Evolutionary conservation across 2,113 vertebrate species (phyloP), one percentile per base, ranked within the genome.

Genomic region (Hemiprocne comata): DNA sequence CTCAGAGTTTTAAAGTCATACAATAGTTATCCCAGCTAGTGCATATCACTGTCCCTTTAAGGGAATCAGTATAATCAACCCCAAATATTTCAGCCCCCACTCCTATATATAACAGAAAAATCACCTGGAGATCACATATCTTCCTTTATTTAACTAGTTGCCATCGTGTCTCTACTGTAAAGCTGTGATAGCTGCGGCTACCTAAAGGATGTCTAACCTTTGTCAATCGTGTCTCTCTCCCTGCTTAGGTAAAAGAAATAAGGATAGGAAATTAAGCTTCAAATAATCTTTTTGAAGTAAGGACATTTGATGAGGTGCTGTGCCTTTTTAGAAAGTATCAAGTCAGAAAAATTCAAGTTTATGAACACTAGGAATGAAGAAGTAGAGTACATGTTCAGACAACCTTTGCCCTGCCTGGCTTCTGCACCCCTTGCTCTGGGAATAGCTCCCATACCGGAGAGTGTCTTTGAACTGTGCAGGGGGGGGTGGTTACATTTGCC

Each of bases 81-180:
- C 67, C 62, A 88, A 88, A 70, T 60, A 93, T 80, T 91, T 90
- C 86, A 77, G 36, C 18, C 19, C 34, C 13, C 23, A 18, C 64
- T 92, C 62, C 79, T 77, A 81, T 60, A 94, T 76, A 86, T 80
- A 90, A 80, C 42, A 81, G 55, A 83, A 88, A 13, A 85, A 92
- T 70, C 71, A 31, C 50, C 79, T 65, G 34, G 38, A 88, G n/a
- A 80, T 60, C 33, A n/a, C n/a, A 71, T 28, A 84, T 69, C 15
- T 57, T 92, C 34, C 20, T 83, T 90, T 88, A 88, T 90, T 93
- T 83, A 85, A 93, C 58, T 66, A 66, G 82, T 90, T 90, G 64
- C 69, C 72, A 92, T 93, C 86, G 72, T 14, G 1, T 42, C 71
- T 88, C 75, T 90, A n/a, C 67, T 42, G 51, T 50, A 88, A 83